phyloP scores from a whole-genome alignment of 2,113 vertebrate genomes.

The Dascyllus trimaculatus region DNA sequence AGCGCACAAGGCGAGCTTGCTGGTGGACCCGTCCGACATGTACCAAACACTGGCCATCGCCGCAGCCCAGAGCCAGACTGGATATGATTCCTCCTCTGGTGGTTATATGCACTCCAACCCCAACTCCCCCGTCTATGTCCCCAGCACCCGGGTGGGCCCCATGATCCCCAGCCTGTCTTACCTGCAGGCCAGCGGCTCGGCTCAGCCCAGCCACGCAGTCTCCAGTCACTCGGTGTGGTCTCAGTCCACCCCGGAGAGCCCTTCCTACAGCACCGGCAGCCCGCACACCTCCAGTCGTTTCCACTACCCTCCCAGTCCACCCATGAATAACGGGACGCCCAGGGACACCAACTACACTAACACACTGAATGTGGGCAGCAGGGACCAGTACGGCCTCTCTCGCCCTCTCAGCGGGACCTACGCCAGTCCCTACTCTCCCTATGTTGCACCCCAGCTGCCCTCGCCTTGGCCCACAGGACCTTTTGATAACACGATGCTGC shows the following conservation, averaged over 20 bases:
- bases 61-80: conserved; percentile 89
- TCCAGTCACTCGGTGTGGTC: conserved; percentile 86
- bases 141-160: conserved; percentile 93
- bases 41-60: conserved; percentile 96
- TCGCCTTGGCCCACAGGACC: conserved; percentile 91
- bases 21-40: conserved; percentile 94
- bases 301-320: conserved; percentile 93
- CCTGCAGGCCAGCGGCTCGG: conserved; percentile 87
- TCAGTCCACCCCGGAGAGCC: conserved; percentile 88
- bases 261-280: conserved; percentile 86
- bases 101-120: conserved; percentile 93
- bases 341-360: conserved; percentile 85
- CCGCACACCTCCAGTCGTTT: conserved; percentile 91
- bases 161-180: conserved; percentile 95
- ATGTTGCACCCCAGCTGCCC: conserved; percentile 91
- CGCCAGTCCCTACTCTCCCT: conserved; percentile 91
- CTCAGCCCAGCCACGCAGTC: conserved; percentile 89
- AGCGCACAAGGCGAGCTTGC: conserved; percentile 87
- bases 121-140: conserved; percentile 96
- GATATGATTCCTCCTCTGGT: conserved; percentile 91
- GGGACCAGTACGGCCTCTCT: conserved; percentile 94
- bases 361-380: conserved; percentile 87
- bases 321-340: conserved; percentile 90
- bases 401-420: conserved; percentile 92
- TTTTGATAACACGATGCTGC: conserved; percentile 96